A percentile compares a stretch with the other conserved stretches of the same genome.
phyloP scores from a whole-genome alignment of 2,888 invertebrate species.

The Cryptophagus acutangulus region DNA sequence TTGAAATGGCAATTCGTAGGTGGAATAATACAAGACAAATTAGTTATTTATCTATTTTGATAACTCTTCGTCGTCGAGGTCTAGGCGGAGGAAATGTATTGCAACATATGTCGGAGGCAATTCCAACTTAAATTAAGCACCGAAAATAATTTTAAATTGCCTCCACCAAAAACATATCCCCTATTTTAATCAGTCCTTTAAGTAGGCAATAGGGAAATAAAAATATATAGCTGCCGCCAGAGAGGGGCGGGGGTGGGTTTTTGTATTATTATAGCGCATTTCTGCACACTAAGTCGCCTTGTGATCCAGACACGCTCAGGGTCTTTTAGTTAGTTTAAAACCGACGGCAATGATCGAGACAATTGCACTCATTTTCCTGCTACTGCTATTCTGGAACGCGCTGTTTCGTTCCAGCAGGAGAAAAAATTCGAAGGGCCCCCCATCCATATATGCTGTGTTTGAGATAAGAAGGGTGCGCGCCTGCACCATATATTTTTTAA shows the following conservation, averaged over 20 bases:
- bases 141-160: too few species aligned
- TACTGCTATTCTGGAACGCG: too few species aligned
- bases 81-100: too few species aligned
- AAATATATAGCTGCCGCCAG: conserved; percentile 47
- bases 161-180: conserved; percentile 47
- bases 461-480: conserved; percentile 32
- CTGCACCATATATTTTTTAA: conserved; percentile 42
- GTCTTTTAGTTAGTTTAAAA: conserved; percentile 34
- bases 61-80: too few species aligned
- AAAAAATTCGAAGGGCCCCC: conserved; percentile 13
- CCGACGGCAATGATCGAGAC: conserved; percentile 47
- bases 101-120: too few species aligned
- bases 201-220: conserved; percentile 50
- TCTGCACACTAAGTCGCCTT: conserved; percentile 11
- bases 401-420: conserved; percentile 11
- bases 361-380: conserved; percentile 47
- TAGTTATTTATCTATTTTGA: conserved; percentile 12
- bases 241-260: conserved; percentile 27
- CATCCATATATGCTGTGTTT: conserved; percentile 13
- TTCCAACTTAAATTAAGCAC: too few species aligned
- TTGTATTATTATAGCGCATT: too few species aligned
- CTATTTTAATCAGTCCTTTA: conserved; percentile 49
- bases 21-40: conserved; percentile 11
- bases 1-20: conserved; percentile 5
- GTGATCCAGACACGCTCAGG: conserved; percentile 11